A percentile compares a stretch with the other conserved stretches of the same genome.
These are phyloP conservation scores for Campylomormyrus numenius DNA, from an alignment of 2,113 vertebrate species.

Conservation along the genomic window DNA sequence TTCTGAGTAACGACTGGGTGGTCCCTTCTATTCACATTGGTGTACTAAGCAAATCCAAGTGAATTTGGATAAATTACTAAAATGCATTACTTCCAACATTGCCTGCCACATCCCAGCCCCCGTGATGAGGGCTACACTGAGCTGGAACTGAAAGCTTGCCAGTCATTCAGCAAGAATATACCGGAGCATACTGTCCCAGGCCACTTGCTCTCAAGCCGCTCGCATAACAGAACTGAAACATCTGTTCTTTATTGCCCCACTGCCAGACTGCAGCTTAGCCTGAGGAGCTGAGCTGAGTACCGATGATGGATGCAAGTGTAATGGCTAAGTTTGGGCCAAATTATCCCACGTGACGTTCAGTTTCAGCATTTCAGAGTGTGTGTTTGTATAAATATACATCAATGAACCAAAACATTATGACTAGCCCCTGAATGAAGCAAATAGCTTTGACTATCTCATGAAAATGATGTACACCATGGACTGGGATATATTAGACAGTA, in stretches of 20 bases:
- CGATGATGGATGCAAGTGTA: constrained; percentile 58
- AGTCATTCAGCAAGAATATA: constrained; percentile 37
- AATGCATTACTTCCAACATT: constrained; percentile 7
- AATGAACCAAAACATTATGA: neutral
- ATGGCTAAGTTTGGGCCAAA: constrained; percentile 48
- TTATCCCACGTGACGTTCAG: constrained; percentile 58
- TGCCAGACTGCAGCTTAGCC: constrained; percentile 19
- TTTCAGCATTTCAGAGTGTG: constrained; percentile 37
- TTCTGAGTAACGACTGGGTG: neutral
- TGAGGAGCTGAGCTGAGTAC: constrained; percentile 40
- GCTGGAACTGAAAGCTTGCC: constrained; percentile 35
- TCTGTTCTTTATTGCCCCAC: constrained; percentile 49
- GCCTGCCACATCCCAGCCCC: constrained; percentile 16
- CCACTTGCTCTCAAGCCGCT: constrained; percentile 40
- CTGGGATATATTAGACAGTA: neutral
- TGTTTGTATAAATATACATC: neutral
- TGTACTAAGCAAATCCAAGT: neutral
- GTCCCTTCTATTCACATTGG: neutral
- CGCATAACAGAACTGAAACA: constrained; percentile 65
- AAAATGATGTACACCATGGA: neutral
- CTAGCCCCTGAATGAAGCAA: no score
- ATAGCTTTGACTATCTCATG: neutral
- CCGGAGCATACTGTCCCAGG: constrained; percentile 28
- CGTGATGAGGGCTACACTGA: neutral
- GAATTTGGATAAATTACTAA: constrained; percentile 36